Conservation (phyloP, 2,113 vertebrate species). For the Trinectes maculatus region DNA sequence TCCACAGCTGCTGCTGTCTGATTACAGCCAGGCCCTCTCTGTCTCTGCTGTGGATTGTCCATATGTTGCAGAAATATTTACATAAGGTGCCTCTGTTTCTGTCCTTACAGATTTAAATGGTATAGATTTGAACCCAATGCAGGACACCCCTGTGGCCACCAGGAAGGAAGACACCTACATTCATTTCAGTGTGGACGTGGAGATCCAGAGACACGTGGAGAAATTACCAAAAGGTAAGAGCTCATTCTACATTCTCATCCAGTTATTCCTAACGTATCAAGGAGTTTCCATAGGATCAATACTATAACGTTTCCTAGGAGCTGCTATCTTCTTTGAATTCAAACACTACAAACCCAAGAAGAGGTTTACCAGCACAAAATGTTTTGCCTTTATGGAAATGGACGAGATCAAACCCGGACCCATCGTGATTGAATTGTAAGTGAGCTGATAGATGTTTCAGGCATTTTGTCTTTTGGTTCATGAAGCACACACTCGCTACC, state of each 20-base stretch:
- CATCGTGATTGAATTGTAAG: conserved; percentile 97
- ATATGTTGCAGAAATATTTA: not conserved
- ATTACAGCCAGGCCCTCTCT: too few relatives aligned
- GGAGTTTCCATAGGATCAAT: not conserved
- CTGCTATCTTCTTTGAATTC: conserved; percentile 99
- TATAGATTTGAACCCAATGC: conserved; percentile 92
- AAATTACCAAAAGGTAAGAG: conserved; percentile 93
- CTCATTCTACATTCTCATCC: not conserved
- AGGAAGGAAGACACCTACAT: conserved; percentile 95
- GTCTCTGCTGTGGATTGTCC: not conserved
- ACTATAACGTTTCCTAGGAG: conserved; percentile 78
- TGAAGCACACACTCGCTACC: not conserved
- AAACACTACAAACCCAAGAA: conserved; percentile 99
- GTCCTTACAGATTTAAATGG: conserved; percentile 89
- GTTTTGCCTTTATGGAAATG: conserved; percentile 99
- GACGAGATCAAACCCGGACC: conserved; percentile 96
- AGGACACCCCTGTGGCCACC: conserved; percentile 94
- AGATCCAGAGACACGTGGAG: conserved; percentile 97
- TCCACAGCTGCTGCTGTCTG: too few relatives aligned
- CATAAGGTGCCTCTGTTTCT: not conserved
- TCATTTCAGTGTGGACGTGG: conserved; percentile 94
- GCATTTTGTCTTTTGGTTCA: not conserved
- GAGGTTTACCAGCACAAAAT: conserved; percentile 97
- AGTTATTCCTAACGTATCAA: not conserved
- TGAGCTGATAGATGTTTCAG: conserved; percentile 29